A percentile compares a stretch with the other conserved stretches of the same genome.
Evolutionary conservation across 2,113 vertebrate genomes (phyloP).

Genomic region (Phalacrocorax aristotelis): DNA sequence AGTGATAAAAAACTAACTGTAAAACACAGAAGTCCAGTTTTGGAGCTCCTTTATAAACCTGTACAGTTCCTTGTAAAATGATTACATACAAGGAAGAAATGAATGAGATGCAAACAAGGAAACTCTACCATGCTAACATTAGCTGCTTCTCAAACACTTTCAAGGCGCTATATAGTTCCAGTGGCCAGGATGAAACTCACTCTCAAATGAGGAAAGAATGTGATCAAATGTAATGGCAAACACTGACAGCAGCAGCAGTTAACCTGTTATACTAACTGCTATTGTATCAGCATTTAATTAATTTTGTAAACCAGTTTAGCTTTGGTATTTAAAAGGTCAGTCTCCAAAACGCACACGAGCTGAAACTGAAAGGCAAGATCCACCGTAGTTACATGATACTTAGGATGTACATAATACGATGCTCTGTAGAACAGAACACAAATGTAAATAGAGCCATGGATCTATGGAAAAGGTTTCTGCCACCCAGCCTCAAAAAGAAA

Average conservation of each 20-base stretch:
- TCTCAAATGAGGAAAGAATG: background rate
- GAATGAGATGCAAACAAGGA: background rate
- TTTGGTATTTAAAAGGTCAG: background rate
- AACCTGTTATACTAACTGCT: background rate
- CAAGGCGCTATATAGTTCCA: background rate
- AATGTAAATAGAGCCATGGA: background rate
- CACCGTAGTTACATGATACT: background rate
- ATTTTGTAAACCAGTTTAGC: background rate
- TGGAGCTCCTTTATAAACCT: background rate
- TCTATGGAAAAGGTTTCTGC: conserved; percentile 11
- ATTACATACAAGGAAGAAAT: background rate
- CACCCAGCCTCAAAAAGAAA: background rate
- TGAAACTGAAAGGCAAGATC: background rate
- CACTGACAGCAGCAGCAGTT: background rate
- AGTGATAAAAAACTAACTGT: background rate
- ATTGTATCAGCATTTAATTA: background rate
- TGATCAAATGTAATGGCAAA: background rate
- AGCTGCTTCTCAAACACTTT: background rate
- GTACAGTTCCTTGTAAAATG: background rate
- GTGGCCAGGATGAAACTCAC: background rate
- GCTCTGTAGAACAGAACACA: background rate
- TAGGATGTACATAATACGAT: background rate
- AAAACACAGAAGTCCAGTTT: background rate
- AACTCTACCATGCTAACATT: background rate
- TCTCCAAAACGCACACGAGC: background rate